A percentile compares a stretch with the other conserved stretches of the same genome.
These are phyloP conservation scores for Bembecia ichneumoniformis DNA, from an alignment of 2,888 invertebrate species.

Conservation along the genomic window DNA sequence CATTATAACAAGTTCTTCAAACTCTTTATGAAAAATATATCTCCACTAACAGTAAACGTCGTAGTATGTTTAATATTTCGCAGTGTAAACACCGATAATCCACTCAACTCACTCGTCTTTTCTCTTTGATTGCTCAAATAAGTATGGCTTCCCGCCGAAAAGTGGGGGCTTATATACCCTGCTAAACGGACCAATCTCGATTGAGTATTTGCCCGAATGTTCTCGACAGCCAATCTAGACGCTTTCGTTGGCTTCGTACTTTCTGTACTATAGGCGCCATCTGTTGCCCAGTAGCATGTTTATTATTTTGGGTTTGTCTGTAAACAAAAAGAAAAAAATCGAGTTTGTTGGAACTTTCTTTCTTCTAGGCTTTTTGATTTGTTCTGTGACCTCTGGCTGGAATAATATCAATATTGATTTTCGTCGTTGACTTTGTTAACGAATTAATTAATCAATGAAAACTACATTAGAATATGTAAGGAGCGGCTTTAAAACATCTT, in stretches of 20 bases:
- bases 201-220: not conserved
- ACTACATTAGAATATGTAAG: too few species aligned
- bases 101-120: not conserved
- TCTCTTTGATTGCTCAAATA: not conserved
- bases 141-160: not conserved
- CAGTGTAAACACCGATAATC: not conserved
- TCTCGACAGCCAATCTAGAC: not conserved
- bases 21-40: not conserved
- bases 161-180: not conserved
- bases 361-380: too few species aligned
- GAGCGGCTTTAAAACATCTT: too few species aligned
- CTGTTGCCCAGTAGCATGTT: too few species aligned
- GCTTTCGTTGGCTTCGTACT: not conserved
- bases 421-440: too few species aligned
- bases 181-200: not conserved
- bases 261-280: too few species aligned
- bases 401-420: too few species aligned
- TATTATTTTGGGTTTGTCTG: too few species aligned
- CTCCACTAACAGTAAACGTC: not conserved
- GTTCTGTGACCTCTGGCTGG: too few species aligned
- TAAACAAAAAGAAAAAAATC: too few species aligned
- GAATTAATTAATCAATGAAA: too few species aligned
- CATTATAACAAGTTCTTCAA: slow-evolving; percentile 30
- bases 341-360: too few species aligned
- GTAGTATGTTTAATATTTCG: not conserved